Evolutionary conservation across 2,888 invertebrate species (phyloP).

Genomic region (Monopis laevigella): DNA sequence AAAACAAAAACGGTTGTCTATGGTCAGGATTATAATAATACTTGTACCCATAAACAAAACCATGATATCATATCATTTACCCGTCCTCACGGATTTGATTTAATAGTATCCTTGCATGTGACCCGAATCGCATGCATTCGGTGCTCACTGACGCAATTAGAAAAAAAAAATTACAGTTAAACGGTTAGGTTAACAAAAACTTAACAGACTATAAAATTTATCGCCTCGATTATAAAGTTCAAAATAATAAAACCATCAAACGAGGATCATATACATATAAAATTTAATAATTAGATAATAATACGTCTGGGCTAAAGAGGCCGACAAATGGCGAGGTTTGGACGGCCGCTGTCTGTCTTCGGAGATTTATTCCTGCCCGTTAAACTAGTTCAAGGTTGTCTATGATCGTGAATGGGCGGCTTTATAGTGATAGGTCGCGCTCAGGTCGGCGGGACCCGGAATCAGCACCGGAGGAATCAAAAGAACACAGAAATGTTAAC

Average conservation of each 20-base stretch:
- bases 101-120: slow-evolving; percentile 35
- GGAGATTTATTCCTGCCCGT: slow-evolving; percentile 44
- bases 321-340: slow-evolving; percentile 41
- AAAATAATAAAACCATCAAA: no score
- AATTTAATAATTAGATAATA: slow-evolving; percentile 59
- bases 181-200: slow-evolving; percentile 22
- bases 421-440: slow-evolving; percentile 54
- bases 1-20: no score
- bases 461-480: no score
- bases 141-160: slow-evolving; percentile 20
- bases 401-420: slow-evolving; percentile 46
- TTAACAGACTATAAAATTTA: no score
- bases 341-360: slow-evolving; percentile 46
- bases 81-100: background rate
- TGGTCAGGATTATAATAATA: no score
- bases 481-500: no score
- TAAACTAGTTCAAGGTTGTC: slow-evolving; percentile 61
- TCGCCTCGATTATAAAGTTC: no score
- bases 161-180: slow-evolving; percentile 20
- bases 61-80: background rate
- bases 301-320: slow-evolving; percentile 53
- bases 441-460: slow-evolving; percentile 52
- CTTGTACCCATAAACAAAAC: background rate
- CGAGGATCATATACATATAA: slow-evolving; percentile 27
- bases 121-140: slow-evolving; percentile 23